Evolutionary conservation across 2,888 invertebrate genomes (phyloP), one percentile per base, ranked within the genome.

Genomic region (Phengaris arion): DNA sequence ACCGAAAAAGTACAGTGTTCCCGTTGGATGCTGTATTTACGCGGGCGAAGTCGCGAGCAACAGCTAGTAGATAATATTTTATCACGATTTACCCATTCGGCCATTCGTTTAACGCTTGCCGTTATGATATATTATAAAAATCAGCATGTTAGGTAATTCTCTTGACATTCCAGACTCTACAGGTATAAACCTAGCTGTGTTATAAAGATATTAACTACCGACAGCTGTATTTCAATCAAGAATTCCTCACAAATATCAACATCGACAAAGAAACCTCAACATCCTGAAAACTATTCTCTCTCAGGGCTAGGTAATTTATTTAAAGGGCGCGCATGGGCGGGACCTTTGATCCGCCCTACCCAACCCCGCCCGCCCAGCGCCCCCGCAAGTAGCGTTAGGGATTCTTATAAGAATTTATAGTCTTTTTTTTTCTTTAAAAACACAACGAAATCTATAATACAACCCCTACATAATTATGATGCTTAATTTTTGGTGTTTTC

Each of bases 331-430:
- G 75, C 76, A 77, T 77, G 82, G 83, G 84, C 83, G 84, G 83
- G 83, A 83, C 83, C 83, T 83, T 75, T 84, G 82, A 83, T 83
- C 83, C 83, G 83, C 83, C 84, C 81, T 80, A 77, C 74, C 76
- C 75, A 55, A 48, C 69, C 64, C 68, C 69, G 69, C 75, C 55
- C 69, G 55, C 55, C 75, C 68, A 46, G 54, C 69, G 13, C 45
- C 70, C 57, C 54, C 55, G 72, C 72, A 8, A 48, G 35, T 35
- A 35, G 6, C 48, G 6, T 73, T 52, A 22, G 54, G 59, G 74
- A 74, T 74, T 59, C 64, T 74, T 74, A 74, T 74, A 64, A 74
- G 59, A 64, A 74, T 74, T 74, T 35, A 54, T 54, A 54, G 51
- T 59, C 35, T 51, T 59, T 51, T 59, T 74, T 10, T 52, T 5